Evolutionary conservation across 2,888 invertebrate species (phyloP).

Genomic region (Phymatocera aterrima): DNA sequence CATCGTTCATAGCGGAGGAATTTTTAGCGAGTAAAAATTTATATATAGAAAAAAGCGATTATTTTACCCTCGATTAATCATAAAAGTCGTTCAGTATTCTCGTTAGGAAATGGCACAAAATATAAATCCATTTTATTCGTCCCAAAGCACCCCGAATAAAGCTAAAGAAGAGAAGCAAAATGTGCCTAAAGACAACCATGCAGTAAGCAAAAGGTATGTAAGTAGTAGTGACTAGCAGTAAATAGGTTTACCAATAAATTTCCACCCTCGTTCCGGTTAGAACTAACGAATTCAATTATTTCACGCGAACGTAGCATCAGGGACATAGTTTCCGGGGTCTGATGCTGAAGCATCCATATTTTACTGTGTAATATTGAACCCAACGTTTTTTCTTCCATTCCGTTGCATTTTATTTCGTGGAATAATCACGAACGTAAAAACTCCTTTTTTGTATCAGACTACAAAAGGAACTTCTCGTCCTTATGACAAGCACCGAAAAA

Average conservation of each 20-base stretch:
- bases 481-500: conserved; percentile 93
- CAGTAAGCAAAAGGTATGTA: conserved; percentile 92
- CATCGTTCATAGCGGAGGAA: conserved; percentile 43
- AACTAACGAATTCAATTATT: conserved; percentile 38
- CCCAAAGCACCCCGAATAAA: conserved; percentile 84
- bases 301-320: not conserved
- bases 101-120: conserved; percentile 86
- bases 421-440: too few relatives aligned
- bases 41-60: too few relatives aligned
- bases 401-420: conserved; percentile 52
- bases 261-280: conserved; percentile 1
- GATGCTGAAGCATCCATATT: not conserved
- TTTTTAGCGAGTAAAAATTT: too few relatives aligned
- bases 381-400: not conserved
- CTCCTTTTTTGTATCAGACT: conserved; percentile 77
- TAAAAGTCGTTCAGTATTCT: not conserved
- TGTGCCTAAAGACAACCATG: conserved; percentile 86
- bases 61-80: not conserved
- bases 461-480: conserved; percentile 92
- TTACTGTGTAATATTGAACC: too few relatives aligned
- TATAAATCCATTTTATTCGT: conserved; percentile 88
- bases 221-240: too few relatives aligned
- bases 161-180: conserved; percentile 88
- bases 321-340: not conserved
- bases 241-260: not conserved